Conservation (phyloP, 2,797 vertebrate species). For the Caiman crocodilus region DNA sequence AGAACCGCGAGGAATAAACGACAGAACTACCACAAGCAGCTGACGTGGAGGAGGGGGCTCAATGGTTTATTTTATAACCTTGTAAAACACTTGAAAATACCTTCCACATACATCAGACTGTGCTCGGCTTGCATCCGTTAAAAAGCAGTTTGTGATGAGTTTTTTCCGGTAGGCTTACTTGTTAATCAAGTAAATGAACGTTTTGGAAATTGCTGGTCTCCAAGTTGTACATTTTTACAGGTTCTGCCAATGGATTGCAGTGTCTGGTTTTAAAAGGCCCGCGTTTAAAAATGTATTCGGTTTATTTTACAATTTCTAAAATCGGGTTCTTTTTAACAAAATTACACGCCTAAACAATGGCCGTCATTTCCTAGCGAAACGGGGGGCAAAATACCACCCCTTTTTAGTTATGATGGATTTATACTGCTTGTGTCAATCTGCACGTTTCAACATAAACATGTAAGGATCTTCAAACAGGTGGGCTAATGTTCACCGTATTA, state of each 20-base stretch:
- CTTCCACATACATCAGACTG: background rate
- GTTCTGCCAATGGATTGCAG: slow-evolving; percentile 4
- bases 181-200: background rate
- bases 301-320: slow-evolving; percentile 34
- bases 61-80: slow-evolving; percentile 8
- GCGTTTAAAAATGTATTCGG: slow-evolving; percentile 18
- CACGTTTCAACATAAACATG: background rate
- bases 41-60: background rate
- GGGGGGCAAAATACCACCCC: rapidly evolving
- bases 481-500: rapidly evolving
- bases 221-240: background rate
- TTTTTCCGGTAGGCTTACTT: background rate
- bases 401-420: background rate
- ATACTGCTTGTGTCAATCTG: background rate
- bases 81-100: slow-evolving; percentile 12
- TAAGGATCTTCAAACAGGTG: background rate
- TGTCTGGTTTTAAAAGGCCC: slow-evolving; percentile 38
- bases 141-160: slow-evolving; percentile 7
- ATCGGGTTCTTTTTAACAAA: background rate
- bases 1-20: background rate
- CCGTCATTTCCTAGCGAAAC: background rate
- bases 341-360: background rate
- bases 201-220: slow-evolving; percentile 4
- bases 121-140: background rate
- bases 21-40: background rate